Conservation (phyloP, 2,888 invertebrate genomes). For the Zaprionus bogoriensis region DNA sequence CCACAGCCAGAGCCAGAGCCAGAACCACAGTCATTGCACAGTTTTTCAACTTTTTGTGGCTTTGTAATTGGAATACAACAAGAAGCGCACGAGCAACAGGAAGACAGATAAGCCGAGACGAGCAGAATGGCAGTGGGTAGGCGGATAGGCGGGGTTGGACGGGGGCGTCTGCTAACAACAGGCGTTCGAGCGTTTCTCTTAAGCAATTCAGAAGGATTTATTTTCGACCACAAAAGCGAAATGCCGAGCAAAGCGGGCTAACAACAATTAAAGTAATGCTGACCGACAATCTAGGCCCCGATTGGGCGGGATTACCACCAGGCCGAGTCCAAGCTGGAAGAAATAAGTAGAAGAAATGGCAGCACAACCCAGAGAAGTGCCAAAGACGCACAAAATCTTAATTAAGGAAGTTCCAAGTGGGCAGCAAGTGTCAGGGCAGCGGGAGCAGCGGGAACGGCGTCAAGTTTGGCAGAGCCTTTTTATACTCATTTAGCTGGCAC, state of each 20-base stretch:
- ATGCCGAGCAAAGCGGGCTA: conserved; percentile 62
- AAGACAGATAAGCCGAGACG: conserved; percentile 44
- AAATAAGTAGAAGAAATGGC: not conserved
- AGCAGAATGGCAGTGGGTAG: not conserved
- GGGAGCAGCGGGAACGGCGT: not conserved
- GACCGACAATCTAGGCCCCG: conserved; percentile 58
- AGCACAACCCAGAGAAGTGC: conserved; percentile 40
- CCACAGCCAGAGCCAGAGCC: conserved; percentile 15
- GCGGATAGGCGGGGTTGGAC: not conserved
- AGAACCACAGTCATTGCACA: conserved; percentile 69
- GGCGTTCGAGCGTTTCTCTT: conserved; percentile 72
- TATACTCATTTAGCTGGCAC: conserved; percentile 42
- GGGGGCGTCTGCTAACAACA: conserved; percentile 24
- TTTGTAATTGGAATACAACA: conserved; percentile 76
- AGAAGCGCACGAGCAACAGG: conserved; percentile 57
- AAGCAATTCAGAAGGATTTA: conserved; percentile 77
- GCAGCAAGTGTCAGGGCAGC: conserved; percentile 25
- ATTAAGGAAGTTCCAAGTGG: conserved; percentile 78
- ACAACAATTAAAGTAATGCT: conserved; percentile 78
- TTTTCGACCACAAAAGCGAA: conserved; percentile 71
- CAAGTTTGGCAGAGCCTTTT: conserved; percentile 37
- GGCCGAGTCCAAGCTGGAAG: conserved; percentile 1
- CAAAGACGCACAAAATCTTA: conserved; percentile 74
- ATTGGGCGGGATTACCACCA: conserved; percentile 52
- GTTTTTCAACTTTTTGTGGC: conserved; percentile 77